Evolutionary conservation across 2,888 invertebrate species (phyloP).

Genomic region (Thalpophila matura): DNA sequence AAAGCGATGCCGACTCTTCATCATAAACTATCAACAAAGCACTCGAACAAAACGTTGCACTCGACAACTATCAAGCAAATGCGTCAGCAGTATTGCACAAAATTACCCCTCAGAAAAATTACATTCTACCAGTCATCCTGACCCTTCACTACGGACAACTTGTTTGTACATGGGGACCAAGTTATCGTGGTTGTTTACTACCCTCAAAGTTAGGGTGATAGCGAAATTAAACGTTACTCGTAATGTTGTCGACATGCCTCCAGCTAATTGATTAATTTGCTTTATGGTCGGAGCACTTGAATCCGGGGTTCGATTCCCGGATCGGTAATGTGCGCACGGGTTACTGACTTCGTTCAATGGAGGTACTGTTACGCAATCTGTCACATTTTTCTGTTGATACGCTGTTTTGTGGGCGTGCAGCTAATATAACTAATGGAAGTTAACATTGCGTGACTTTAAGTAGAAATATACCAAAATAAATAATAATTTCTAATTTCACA

Average conservation of each 20-base stretch:
- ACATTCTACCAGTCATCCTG: slow-evolving; percentile 66
- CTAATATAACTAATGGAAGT: slow-evolving; percentile 73
- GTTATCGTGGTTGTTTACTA: slow-evolving; percentile 67
- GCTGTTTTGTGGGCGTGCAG: slow-evolving; percentile 56
- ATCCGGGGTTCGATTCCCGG: slow-evolving; percentile 83
- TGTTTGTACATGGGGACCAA: slow-evolving; percentile 57
- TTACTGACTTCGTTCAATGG: slow-evolving; percentile 81
- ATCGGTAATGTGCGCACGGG: slow-evolving; percentile 83
- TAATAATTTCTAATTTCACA: neutral
- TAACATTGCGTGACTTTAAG: slow-evolving; percentile 42
- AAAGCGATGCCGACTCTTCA: slow-evolving; percentile 74
- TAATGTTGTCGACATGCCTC: slow-evolving; percentile 90
- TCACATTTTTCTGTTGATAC: slow-evolving; percentile 82
- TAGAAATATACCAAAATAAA: neutral
- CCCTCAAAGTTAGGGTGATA: slow-evolving; percentile 76
- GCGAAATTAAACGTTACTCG: slow-evolving; percentile 88
- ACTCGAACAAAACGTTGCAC: slow-evolving; percentile 76
- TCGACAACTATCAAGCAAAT: slow-evolving; percentile 84
- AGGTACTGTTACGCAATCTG: slow-evolving; percentile 88
- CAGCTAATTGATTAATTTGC: slow-evolving; percentile 91
- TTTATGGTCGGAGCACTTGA: slow-evolving; percentile 89
- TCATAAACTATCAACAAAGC: slow-evolving; percentile 85
- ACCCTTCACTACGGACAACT: slow-evolving; percentile 58
- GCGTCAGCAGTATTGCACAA: slow-evolving; percentile 88
- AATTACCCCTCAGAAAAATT: slow-evolving; percentile 81